Base-by-base conservation (phyloP, 30 jellyfish, hydroid and myxozoan genomes). In the Nemopilema nomurai region DNA sequence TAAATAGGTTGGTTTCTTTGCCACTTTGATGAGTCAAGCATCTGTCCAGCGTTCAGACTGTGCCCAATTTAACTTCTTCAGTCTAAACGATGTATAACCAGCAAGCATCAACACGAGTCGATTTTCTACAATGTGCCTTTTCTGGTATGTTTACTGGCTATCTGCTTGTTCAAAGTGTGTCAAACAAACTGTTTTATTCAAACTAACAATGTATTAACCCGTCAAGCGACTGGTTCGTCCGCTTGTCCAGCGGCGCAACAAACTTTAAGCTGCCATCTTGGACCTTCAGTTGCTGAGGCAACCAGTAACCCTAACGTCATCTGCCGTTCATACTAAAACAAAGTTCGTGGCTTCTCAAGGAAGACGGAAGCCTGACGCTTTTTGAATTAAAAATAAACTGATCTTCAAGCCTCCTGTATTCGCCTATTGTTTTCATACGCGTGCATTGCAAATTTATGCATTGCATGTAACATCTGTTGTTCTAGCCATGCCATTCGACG, bases 401-500 rank as follows among this genome's bases (percentile, higher is more conserved):
- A 78, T 63, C 23, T n/a, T 25, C 27, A 25, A 62, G 87, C 87
- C 87, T 78, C 87, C 87, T 78, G 87, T 65, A 33, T 17, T 21
- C 69, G 33, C 28, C 74, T 76, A 52, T 78, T 78, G 87, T 78
- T 66, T 67, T 41, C 26, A 25, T 68, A 66, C 87, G 87, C 79
- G 79, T 62, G 69, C 66, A 78, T 62, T 78, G 68, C 68, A 25
- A 49, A 21, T 51, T 62, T 78, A 20, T n/a, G 33, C 79, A 68
- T 51, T 22, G 62, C 62, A 18, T 8, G 26, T 25, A 78, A 78
- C 87, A 78, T 78, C 87, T 78, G 87, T 78, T 28, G 73, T 31
- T 4, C 69, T 28, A 71, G 81, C 81, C 81, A 31, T 53, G 81
- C 33, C 49, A 26, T 9, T 22, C 8, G 77, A 78, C 87, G 87